phyloP scores from a whole-genome alignment of 2,888 invertebrate species.

The Leucozona laternaria region DNA sequence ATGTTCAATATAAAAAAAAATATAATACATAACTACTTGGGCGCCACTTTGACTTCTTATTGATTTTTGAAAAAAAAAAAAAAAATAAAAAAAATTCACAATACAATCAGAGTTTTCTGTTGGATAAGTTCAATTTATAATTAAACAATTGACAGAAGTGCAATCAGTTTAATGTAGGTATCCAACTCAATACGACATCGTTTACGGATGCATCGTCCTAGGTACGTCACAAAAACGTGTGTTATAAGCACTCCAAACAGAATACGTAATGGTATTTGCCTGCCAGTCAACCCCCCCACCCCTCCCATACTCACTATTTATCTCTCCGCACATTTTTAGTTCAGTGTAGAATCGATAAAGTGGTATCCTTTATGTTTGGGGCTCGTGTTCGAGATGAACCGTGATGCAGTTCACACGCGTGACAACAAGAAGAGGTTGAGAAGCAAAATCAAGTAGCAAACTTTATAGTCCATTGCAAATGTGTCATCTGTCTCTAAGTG shows the following conservation, averaged over 20 bases:
- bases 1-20: not conserved
- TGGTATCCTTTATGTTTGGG: not conserved
- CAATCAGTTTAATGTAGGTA: not conserved
- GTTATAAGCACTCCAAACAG: not conserved
- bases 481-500: not conserved
- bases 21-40: not conserved
- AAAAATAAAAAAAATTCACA: not conserved
- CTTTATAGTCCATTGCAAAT: constrained; percentile 1
- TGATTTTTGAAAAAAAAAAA: not conserved
- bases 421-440: constrained; percentile 1
- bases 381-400: constrained; percentile 23
- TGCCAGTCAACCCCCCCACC: not conserved
- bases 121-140: not conserved
- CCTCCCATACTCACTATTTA: not conserved
- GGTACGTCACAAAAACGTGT: constrained; percentile 22
- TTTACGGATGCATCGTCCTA: not conserved
- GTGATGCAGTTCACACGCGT: constrained; percentile 19
- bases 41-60: constrained; percentile 1
- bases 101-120: not conserved
- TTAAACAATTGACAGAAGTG: constrained; percentile 12
- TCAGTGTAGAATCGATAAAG: not conserved
- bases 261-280: constrained; percentile 6
- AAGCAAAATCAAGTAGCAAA: constrained; percentile 16
- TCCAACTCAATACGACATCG: not conserved
- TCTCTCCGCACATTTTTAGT: not conserved